These are phyloP conservation scores for Eulemur macaco DNA, from an alignment of 2,113 vertebrate species.

Conservation along the genomic window DNA sequence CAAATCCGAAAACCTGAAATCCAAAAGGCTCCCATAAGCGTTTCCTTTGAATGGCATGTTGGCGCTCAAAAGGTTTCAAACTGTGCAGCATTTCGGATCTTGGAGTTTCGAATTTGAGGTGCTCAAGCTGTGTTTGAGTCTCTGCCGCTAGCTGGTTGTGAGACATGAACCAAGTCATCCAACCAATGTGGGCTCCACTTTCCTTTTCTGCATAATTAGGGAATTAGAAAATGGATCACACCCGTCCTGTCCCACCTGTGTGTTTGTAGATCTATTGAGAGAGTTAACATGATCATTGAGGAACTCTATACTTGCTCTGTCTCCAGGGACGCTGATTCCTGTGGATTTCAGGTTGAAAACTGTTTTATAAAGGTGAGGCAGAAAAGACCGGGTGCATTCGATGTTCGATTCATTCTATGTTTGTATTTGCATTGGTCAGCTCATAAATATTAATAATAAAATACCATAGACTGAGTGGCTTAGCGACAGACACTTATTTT, in stretches of 20 bases:
- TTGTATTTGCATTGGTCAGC: rapidly evolving
- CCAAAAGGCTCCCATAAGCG: not conserved
- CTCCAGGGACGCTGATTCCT: not conserved
- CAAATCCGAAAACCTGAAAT: not conserved
- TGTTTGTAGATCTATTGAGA: not conserved
- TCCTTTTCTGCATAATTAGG: not conserved
- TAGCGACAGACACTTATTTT: not conserved
- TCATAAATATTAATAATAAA: not conserved
- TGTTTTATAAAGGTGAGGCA: not conserved
- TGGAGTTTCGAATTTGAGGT: not conserved
- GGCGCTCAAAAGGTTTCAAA: not conserved
- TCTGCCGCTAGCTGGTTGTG: not conserved
- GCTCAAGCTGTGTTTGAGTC: not conserved
- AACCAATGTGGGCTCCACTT: not conserved
- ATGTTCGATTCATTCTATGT: rapidly evolving
- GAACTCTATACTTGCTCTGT: rapidly evolving
- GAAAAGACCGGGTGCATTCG: too few relatives aligned
- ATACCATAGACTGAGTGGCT: not conserved
- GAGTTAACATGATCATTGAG: rapidly evolving
- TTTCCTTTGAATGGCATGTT: not conserved
- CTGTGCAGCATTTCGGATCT: not conserved
- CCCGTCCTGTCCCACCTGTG: rapidly evolving
- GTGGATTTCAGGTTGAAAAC: too few relatives aligned
- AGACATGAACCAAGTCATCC: not conserved
- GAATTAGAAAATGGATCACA: rapidly evolving